phyloP scores from a whole-genome alignment of 2,113 vertebrate genomes.

The Aplodontia rufa region DNA sequence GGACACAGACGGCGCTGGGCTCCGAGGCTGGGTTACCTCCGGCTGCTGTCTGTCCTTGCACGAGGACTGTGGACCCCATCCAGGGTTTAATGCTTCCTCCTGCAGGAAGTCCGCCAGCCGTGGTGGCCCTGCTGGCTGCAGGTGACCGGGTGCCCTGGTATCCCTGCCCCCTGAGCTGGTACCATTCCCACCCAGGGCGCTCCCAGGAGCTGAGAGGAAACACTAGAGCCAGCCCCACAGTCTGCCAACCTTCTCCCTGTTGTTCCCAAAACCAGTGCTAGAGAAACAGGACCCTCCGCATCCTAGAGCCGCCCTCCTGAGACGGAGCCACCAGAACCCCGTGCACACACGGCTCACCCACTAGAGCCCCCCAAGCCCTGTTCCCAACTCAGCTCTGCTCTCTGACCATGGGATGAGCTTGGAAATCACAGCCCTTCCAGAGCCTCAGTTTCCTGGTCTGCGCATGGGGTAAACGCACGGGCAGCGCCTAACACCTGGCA shows the following conservation, averaged over 20 bases:
- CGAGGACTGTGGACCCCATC: not conserved
- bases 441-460: not conserved
- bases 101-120: not conserved
- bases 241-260: not conserved
- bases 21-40: no score
- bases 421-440: not conserved
- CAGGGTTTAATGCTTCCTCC: not conserved
- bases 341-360: fast-evolving
- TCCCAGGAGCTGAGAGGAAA: not conserved
- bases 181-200: not conserved
- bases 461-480: not conserved
- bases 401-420: not conserved
- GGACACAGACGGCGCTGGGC: not conserved
- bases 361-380: not conserved
- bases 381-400: not conserved
- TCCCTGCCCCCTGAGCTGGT: no score
- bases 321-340: not conserved
- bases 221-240: not conserved
- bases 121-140: not conserved
- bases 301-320: not conserved
- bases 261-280: not conserved
- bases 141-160: not conserved
- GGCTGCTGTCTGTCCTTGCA: no score
- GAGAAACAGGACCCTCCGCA: not conserved
- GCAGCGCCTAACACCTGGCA: not conserved